These are phyloP conservation scores for Montifringilla adamsi DNA, from an alignment of 2,113 vertebrate species.

Conservation along the genomic window DNA sequence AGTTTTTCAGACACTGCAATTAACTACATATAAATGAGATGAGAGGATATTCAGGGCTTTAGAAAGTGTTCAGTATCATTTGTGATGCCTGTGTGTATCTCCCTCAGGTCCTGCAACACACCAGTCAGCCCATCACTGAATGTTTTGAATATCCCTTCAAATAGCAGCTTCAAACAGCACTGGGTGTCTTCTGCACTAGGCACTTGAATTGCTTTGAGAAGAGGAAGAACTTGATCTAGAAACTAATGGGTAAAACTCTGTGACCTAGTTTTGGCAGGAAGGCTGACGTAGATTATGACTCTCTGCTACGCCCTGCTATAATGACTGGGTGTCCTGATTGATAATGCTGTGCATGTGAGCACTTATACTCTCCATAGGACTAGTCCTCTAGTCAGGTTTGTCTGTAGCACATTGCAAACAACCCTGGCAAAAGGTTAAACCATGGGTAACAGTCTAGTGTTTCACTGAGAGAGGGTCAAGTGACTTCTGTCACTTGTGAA, in stretches of 20 bases:
- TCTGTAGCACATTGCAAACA: not conserved
- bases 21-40: not conserved
- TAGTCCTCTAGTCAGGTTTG: not conserved
- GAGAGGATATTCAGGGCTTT: not conserved
- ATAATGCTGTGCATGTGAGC: not conserved
- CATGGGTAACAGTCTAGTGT: not conserved
- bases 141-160: not conserved
- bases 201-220: not conserved
- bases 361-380: not conserved
- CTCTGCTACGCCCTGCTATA: accelerated
- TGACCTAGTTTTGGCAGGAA: not conserved
- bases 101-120: accelerated
- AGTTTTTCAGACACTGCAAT: not conserved
- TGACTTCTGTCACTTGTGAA: not conserved
- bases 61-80: not conserved
- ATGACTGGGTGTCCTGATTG: not conserved
- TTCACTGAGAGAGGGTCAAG: not conserved
- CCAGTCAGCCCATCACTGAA: not conserved
- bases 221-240: not conserved
- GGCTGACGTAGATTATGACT: not conserved
- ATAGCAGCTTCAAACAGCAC: not conserved
- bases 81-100: not conserved
- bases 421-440: not conserved
- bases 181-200: not conserved
- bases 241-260: not conserved